Evolutionary conservation across 2,797 vertebrate species (phyloP).

Genomic region (Erpetoichthys calabaricus): DNA sequence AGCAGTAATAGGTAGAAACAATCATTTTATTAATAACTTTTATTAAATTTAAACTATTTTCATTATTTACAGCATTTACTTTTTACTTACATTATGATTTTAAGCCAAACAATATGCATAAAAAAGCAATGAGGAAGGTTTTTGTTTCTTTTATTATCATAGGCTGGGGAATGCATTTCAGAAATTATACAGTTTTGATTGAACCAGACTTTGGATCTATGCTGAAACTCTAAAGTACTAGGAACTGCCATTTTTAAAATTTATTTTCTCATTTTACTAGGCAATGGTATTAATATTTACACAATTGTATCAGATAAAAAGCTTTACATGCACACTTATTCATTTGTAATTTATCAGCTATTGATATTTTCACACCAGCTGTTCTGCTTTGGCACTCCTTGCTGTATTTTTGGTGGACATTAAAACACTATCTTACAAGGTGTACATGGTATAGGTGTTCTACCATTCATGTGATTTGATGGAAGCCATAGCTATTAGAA

Average conservation of each 20-base stretch:
- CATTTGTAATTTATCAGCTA: slow-evolving; percentile 21
- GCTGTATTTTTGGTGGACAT: slow-evolving; percentile 15
- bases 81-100: neutral
- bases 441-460: slow-evolving; percentile 15
- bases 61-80: too few relatives aligned
- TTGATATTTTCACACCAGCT: slow-evolving; percentile 20
- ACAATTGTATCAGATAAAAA: slow-evolving; percentile 16
- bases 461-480: slow-evolving; percentile 16
- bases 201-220: slow-evolving; percentile 16
- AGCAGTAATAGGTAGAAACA: too few relatives aligned
- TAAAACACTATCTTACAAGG: slow-evolving; percentile 18
- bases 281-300: slow-evolving; percentile 15
- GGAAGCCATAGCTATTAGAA: slow-evolving; percentile 10
- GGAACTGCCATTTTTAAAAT: slow-evolving; percentile 15
- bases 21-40: too few relatives aligned
- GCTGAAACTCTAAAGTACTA: slow-evolving; percentile 16
- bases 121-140: neutral
- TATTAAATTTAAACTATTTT: too few relatives aligned
- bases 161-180: neutral
- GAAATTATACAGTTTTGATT: neutral
- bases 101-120: neutral
- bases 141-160: neutral
- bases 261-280: slow-evolving; percentile 19
- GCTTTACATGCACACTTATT: slow-evolving; percentile 23
- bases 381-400: slow-evolving; percentile 18